Base-by-base conservation (phyloP, 2,888 invertebrate species). In the Leucania comma region DNA sequence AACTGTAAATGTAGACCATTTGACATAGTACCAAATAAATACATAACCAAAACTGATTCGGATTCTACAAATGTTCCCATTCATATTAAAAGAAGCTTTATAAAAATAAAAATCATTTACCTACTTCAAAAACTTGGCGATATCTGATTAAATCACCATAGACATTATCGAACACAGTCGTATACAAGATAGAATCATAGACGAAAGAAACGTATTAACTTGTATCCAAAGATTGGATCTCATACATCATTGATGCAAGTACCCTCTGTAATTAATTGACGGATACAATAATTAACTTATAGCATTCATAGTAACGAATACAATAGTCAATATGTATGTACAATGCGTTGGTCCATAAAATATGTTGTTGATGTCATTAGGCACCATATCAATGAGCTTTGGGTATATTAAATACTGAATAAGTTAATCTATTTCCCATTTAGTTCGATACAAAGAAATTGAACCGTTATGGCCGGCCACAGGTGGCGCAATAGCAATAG, bases 401-500 rank as follows among this genome's bases (percentile, higher is more conserved):
- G 56, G 70, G 81, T 81, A 83, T 77, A 86, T 84, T 78, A 75
- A 80, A 80, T 72, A 59, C 59, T 70, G 56, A 83, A 85, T 78
- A 83, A 81, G 74, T 61, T 87, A 89, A 90, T 90, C 83, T 85
- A 87, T 87, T 88, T 89, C 80, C 85, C 82, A 89, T 90, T 85
- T 80, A 87, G 82, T 87, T 74, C 75, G 50, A 80, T 80, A 85
- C 81, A 88, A 88, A 85, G 81, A 84, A 86, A 86, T 75, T 48
- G 77, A 68, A 85, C 86, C 85, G 84, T 84, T 84, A 82, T 62
- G 56, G 68, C 57, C 32, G 62, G 82, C 89, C 93, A 95, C 95
- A 95, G 95, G 94, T 95, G 95, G 92, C 89, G 90, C 88, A 88
- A 87, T 88, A 78, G 90, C 88, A 88, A 87, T 88, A 78, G 68